phyloP scores from a whole-genome alignment of 2,888 invertebrate species.

The Callosobruchus maculatus region DNA sequence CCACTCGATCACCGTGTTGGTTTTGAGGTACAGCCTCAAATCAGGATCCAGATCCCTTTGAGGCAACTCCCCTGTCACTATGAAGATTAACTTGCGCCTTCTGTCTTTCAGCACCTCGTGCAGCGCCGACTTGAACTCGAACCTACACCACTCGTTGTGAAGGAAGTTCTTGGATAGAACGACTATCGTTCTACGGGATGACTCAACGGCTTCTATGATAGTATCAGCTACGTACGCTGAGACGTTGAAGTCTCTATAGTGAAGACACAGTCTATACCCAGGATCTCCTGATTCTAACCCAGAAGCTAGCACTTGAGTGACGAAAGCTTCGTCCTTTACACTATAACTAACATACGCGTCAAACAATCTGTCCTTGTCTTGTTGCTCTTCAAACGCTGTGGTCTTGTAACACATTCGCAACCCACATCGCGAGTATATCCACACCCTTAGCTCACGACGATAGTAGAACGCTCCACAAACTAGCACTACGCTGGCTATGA shows the following conservation, averaged over 20 bases:
- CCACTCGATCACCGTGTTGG: slow-evolving; percentile 89
- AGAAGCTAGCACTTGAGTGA: slow-evolving; percentile 82
- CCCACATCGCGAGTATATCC: slow-evolving; percentile 84
- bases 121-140: slow-evolving; percentile 91
- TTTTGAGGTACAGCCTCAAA: slow-evolving; percentile 82
- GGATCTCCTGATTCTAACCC: slow-evolving; percentile 80
- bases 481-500: slow-evolving; percentile 71
- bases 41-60: slow-evolving; percentile 88
- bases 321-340: slow-evolving; percentile 88
- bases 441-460: slow-evolving; percentile 75
- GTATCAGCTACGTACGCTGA: slow-evolving; percentile 88
- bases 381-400: slow-evolving; percentile 74
- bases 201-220: slow-evolving; percentile 87
- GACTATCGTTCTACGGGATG: slow-evolving; percentile 83
- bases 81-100: slow-evolving; percentile 81
- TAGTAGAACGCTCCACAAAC: slow-evolving; percentile 78
- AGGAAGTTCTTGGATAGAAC: slow-evolving; percentile 90
- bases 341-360: slow-evolving; percentile 96
- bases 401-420: slow-evolving; percentile 83
- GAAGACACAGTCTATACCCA: slow-evolving; percentile 83
- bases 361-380: slow-evolving; percentile 81
- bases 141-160: slow-evolving; percentile 91
- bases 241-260: slow-evolving; percentile 87
- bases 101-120: slow-evolving; percentile 86
- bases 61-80: slow-evolving; percentile 85